phyloP scores from a whole-genome alignment of 2,113 vertebrate genomes.

The Beaufortia kweichowensis region DNA sequence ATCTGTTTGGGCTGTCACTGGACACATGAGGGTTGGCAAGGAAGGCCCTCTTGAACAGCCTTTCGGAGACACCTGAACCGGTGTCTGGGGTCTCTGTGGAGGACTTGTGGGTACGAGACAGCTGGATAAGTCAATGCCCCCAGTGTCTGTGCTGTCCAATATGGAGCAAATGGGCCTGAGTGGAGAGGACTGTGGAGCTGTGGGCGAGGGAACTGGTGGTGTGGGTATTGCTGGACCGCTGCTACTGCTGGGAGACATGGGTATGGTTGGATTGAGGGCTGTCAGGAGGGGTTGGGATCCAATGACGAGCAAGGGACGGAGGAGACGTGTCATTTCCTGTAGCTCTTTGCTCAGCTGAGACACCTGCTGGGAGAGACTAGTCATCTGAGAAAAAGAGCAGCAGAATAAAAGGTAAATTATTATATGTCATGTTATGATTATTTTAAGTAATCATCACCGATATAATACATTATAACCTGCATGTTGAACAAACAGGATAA shows the following conservation, averaged over 20 bases:
- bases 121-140: conserved; percentile 61
- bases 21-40: conserved; percentile 15
- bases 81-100: conserved; percentile 45
- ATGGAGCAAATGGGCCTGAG: conserved; percentile 63
- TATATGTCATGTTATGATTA: too few relatives aligned
- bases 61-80: conserved; percentile 47
- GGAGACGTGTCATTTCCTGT: conserved; percentile 76
- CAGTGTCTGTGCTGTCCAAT: conserved; percentile 65
- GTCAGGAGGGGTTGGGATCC: conserved; percentile 62
- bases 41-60: conserved; percentile 33
- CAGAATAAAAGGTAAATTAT: neutral
- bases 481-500: neutral
- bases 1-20: conserved; percentile 43
- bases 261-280: conserved; percentile 60
- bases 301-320: conserved; percentile 73
- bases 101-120: conserved; percentile 68
- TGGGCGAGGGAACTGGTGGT: conserved; percentile 19
- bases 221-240: conserved; percentile 49
- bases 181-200: conserved; percentile 34
- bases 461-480: too few relatives aligned
- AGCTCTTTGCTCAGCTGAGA: conserved; percentile 78
- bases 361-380: conserved; percentile 75
- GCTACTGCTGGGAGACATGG: conserved; percentile 62
- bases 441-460: too few relatives aligned
- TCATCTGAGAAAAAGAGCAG: conserved; percentile 70